Base-by-base conservation (phyloP, 1,140 invertebrate species). In the Dinoponera quadriceps region DNA sequence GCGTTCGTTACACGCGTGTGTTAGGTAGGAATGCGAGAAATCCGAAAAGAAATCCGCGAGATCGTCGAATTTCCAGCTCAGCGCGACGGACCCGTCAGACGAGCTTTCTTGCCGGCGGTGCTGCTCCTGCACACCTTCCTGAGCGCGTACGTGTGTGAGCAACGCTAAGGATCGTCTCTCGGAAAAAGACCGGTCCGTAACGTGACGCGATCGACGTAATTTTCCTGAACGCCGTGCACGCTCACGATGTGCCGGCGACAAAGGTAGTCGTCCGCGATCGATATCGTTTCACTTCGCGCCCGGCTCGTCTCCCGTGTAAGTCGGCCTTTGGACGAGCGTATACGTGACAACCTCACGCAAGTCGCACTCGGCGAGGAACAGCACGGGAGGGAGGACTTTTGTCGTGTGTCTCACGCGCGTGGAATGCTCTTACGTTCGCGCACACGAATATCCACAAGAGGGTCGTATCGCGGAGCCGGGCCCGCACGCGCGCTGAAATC, bases 401-500 rank as follows among this genome's bases (percentile, higher is more conserved):
- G 13, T 65, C 72, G 54, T 33, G 59, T 66, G 83, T 63, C 74
- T 88, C 86, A 48, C 69, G 59, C 44, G 66, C 73, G 77, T 14
- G 60, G 72, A 74, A 90, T 80, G 68, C 51, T 84, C 57, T 86
- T 66, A 72, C 60, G 83, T 85, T 84, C 51, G 48, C 49, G 29
- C 77, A 49, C 54, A 55, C 29, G 81, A 69, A 57, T 49, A 66
- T 82, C 38, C 49, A 54, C 33, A 11, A 51, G 57, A n/a, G 22
- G 49, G 51, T 20, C 54, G 25, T 88, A 87, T 85, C 73, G 86
- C 44, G 62, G 51, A 33, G 55, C 11, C 72, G 59, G 57, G 49
- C 38, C n/a, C 60, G 66, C 68, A 87, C 86, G 71, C 75, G 74
- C 49, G 84, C 62, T 86, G 86, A 89, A 88, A 89, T 81, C 77